phyloP scores from a whole-genome alignment of 2,797 vertebrate species.

The Paramormyrops hopkinsi region DNA sequence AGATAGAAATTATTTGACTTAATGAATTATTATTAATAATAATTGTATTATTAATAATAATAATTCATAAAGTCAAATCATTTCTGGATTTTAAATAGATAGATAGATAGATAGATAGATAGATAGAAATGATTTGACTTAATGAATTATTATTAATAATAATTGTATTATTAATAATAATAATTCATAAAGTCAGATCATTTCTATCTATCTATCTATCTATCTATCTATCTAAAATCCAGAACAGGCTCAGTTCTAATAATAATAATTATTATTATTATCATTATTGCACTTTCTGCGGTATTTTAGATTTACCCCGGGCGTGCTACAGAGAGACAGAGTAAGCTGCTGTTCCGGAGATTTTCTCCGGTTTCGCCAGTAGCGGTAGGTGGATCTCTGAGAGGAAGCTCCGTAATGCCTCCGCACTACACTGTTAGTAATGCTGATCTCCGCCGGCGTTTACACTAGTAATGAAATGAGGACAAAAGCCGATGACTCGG shows the following conservation, averaged over 20 bases:
- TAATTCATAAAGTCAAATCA: too few relatives aligned
- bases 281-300: background rate
- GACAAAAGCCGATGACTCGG: slow-evolving; percentile 19
- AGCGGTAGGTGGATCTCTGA: background rate
- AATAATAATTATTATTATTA: background rate
- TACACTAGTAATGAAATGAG: slow-evolving; percentile 21
- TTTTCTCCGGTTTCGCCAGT: slow-evolving; percentile 36
- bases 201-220: too few relatives aligned
- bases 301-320: background rate
- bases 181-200: too few relatives aligned
- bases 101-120: background rate
- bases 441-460: slow-evolving; percentile 24
- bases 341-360: background rate
- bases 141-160: too few relatives aligned
- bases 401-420: slow-evolving; percentile 26
- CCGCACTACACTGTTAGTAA: slow-evolving; percentile 25
- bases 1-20: too few relatives aligned
- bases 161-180: too few relatives aligned
- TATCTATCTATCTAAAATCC: background rate
- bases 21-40: too few relatives aligned
- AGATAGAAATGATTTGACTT: too few relatives aligned
- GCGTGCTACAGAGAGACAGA: background rate
- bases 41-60: too few relatives aligned
- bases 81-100: background rate
- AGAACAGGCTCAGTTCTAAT: background rate